Evolutionary conservation across 64 coral and sea anemone species (phyloP), one percentile per base, ranked within the genome.

Genomic region (Montipora foliosa): DNA sequence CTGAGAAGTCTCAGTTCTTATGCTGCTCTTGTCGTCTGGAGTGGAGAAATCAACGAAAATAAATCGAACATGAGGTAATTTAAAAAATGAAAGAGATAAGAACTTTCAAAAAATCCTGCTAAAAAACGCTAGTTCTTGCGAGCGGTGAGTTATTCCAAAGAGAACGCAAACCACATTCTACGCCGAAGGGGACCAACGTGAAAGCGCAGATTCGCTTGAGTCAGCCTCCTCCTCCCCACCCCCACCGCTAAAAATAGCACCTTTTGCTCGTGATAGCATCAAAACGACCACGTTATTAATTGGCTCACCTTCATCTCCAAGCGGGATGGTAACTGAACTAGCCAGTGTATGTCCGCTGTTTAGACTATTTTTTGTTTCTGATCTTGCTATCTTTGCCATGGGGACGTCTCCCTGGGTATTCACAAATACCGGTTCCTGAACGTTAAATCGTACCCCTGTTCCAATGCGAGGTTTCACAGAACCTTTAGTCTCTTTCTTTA

Each of bases 401-500:
- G 81, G 68, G 51, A 88, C 37, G 24, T 79, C 92, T 64, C 69
- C 52, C 69, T 80, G 74, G 29, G 45, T 55, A 17, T 92, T 76
- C 3, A 51, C 76, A 46, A 84, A 75, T 9, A 80, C 76, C 10
- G 89, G 72, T 6, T 95, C 90, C 45, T 83, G 83, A 53, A 86
- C 77, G 17, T 88, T 84, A 70, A 97, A 97, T 1, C 96, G 96
- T 12, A 97, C 96, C n/a, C 89, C 93, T 37, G 92, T 96, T 37
- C 92, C 95, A 6, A 59, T 53, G 9, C 81, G 88, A 51, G 21
- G 67, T 24, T 55, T 80, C 7, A 61, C 80, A 71, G 60, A 11
- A 12, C 44, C 52, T 12, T n/a, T 7, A 68, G 62, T 75, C 5
- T 93, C 49, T 50, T 75, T 70, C 19, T 84, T 61, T 25, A 13